A percentile compares a stretch with the other conserved stretches of the same genome.
phyloP scores from a whole-genome alignment of 2,888 invertebrate species.

The Sthenelais limicola region DNA sequence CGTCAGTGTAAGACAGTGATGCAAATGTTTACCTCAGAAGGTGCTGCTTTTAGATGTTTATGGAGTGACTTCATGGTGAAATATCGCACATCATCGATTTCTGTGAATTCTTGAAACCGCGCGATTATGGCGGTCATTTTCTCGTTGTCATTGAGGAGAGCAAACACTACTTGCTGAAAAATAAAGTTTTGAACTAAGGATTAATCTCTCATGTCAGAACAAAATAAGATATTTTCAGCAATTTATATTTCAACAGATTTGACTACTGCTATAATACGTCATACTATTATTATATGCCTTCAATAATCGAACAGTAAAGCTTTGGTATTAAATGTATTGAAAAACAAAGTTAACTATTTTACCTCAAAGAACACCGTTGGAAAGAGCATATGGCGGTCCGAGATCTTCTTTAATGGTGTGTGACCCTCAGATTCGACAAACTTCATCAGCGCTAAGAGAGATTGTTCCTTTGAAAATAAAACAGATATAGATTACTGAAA shows the following conservation, averaged over 20 bases:
- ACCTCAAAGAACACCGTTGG: conserved; percentile 75
- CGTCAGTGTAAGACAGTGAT: too few relatives aligned
- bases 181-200: neutral
- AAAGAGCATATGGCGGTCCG: conserved; percentile 77
- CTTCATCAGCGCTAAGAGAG: conserved; percentile 82
- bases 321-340: too few relatives aligned
- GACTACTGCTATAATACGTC: neutral
- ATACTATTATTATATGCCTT: neutral
- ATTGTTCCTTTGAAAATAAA: conserved; percentile 75
- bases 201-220: neutral
- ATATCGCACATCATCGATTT: conserved; percentile 83
- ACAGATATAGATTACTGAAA: too few relatives aligned
- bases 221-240: neutral
- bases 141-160: conserved; percentile 78
- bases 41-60: conserved; percentile 69
- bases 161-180: conserved; percentile 78
- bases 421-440: conserved; percentile 82
- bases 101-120: conserved; percentile 83
- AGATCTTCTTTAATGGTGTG: conserved; percentile 76
- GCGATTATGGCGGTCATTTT: conserved; percentile 78
- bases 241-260: neutral
- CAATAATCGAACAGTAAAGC: neutral
- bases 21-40: too few relatives aligned
- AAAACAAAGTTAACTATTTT: conserved; percentile 51
- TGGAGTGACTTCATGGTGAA: conserved; percentile 80